Percentiles rank a stretch among this genome's conserved stretches.
Evolutionary conservation across 2,113 vertebrate species (phyloP).

Genomic region (Cisticola juncidis): DNA sequence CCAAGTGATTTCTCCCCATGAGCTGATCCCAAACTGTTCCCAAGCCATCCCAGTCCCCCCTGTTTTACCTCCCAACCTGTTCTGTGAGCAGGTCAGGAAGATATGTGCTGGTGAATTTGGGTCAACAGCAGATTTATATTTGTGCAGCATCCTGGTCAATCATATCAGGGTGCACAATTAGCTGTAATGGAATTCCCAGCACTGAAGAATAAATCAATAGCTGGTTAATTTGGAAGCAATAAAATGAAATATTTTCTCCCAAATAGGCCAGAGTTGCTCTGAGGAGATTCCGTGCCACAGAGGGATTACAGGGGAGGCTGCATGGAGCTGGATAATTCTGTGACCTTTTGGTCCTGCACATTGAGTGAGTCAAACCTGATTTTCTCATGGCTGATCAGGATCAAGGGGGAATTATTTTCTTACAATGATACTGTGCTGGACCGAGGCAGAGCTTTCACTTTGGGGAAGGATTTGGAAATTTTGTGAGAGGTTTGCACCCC

Average conservation of each 20-base stretch:
- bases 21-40: neutral
- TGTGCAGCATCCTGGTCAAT: neutral
- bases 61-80: neutral
- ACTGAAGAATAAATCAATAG: constrained; percentile 47
- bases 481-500: neutral
- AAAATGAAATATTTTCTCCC: neutral
- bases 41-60: neutral
- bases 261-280: neutral
- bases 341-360: neutral
- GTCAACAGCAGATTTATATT: neutral
- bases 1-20: neutral
- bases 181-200: constrained; percentile 14
- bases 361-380: neutral
- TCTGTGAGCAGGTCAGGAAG: neutral
- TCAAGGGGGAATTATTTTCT: neutral
- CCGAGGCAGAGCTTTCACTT: neutral
- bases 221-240: constrained; percentile 7
- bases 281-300: neutral
- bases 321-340: neutral
- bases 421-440: neutral
- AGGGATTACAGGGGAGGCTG: neutral
- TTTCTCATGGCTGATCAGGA: neutral
- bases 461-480: neutral
- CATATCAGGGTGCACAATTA: constrained; percentile 1
- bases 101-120: neutral